phyloP scores from a whole-genome alignment of 2,888 invertebrate species.

The Drosophila nigricruria region DNA sequence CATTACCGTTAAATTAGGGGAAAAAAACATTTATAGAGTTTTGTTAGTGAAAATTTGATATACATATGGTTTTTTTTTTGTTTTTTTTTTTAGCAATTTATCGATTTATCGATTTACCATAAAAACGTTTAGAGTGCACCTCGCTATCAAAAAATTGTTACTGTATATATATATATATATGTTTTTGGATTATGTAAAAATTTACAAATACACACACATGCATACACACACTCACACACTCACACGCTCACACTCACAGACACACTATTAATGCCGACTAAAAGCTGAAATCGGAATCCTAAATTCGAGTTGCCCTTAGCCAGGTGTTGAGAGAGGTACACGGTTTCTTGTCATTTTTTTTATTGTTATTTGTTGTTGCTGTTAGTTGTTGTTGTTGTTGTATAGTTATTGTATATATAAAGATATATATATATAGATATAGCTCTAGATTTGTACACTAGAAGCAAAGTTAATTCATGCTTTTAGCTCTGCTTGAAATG shows the following conservation, averaged over 20 bases:
- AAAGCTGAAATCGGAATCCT: constrained; percentile 55
- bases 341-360: constrained; percentile 75
- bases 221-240: constrained; percentile 6
- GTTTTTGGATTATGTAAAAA: constrained; percentile 46
- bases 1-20: constrained; percentile 41
- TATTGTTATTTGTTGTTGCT: constrained; percentile 40
- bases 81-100: constrained; percentile 6
- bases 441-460: constrained; percentile 11
- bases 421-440: constrained; percentile 11
- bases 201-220: constrained; percentile 49
- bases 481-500: neutral
- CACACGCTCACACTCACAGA: neutral
- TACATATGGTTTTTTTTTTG: constrained; percentile 20
- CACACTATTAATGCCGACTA: constrained; percentile 36
- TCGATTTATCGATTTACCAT: constrained; percentile 8
- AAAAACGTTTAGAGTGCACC: constrained; percentile 28
- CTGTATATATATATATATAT: neutral
- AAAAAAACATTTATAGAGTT: constrained; percentile 52
- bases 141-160: constrained; percentile 23
- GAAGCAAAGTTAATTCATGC: neutral
- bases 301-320: constrained; percentile 53
- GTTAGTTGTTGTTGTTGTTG: constrained; percentile 10
- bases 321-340: constrained; percentile 82
- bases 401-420: neutral
- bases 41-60: constrained; percentile 47